Evolutionary conservation across 2,888 invertebrate genomes (phyloP).

Genomic region (Scaptomyza flava): DNA sequence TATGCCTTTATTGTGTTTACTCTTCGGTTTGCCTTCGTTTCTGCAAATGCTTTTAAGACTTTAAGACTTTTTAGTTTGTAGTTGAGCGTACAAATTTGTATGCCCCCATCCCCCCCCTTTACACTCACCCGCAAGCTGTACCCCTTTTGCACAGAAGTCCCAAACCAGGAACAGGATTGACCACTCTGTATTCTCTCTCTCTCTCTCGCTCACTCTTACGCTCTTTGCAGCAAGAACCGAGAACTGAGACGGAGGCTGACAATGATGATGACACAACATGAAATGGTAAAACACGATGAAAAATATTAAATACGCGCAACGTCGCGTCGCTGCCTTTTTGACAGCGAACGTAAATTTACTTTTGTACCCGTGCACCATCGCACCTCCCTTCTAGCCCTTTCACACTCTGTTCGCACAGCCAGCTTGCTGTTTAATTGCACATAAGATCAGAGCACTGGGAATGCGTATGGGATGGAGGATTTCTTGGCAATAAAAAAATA

Average conservation of each 20-base stretch:
- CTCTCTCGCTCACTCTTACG: too few species aligned
- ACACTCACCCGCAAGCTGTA: background rate
- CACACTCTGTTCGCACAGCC: constrained; percentile 4
- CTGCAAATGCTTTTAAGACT: constrained; percentile 81
- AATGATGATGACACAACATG: constrained; percentile 83
- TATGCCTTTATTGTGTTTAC: constrained; percentile 79
- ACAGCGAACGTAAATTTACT: constrained; percentile 83
- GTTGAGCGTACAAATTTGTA: constrained; percentile 76
- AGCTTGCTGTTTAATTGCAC: constrained; percentile 72
- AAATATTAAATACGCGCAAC: constrained; percentile 81
- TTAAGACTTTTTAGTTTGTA: constrained; percentile 76
- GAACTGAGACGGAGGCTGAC: constrained; percentile 44
- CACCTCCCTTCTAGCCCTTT: background rate
- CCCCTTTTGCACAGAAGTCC: constrained; percentile 29
- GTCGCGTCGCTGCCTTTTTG: constrained; percentile 80
- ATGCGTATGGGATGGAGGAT: constrained; percentile 52
- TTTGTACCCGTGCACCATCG: constrained; percentile 50
- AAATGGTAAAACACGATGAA: constrained; percentile 83
- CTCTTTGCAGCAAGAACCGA: constrained; percentile 2
- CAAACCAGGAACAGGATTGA: constrained; percentile 65
- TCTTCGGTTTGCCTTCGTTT: constrained; percentile 67
- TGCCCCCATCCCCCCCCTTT: constrained; percentile 6
- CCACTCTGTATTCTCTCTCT: constrained; percentile 29
- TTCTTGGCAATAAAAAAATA: constrained; percentile 82
- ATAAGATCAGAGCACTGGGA: constrained; percentile 50